Percentiles rank a stretch among this genome's conserved stretches.
These are phyloP conservation scores for Yoshiicerus persimilis DNA, from an alignment of 1,140 invertebrate species.

Conservation along the genomic window DNA sequence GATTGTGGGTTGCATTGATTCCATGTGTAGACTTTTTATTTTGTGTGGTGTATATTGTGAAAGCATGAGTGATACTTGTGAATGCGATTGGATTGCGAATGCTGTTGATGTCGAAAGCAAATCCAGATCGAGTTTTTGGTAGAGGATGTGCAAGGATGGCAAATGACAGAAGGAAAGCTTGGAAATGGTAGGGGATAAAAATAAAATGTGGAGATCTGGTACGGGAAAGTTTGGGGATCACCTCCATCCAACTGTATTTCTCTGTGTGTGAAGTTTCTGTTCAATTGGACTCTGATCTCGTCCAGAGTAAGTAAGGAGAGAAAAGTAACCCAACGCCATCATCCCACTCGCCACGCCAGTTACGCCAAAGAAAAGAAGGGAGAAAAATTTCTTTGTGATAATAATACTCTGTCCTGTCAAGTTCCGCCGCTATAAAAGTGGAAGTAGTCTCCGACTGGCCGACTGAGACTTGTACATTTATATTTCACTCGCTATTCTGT, in stretches of 20 bases:
- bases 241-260: not conserved
- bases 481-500: not conserved
- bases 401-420: not conserved
- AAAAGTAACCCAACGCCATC: not conserved
- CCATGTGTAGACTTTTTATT: too few relatives aligned
- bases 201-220: not conserved
- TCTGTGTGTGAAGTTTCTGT: not conserved
- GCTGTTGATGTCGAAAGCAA: constrained; percentile 8
- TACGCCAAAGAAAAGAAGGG: not conserved
- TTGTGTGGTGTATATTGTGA: not conserved
- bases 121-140: not conserved
- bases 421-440: not conserved
- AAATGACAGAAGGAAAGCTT: not conserved
- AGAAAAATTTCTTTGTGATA: not conserved
- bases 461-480: not conserved
- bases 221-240: not conserved
- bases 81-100: not conserved
- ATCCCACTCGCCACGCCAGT: not conserved
- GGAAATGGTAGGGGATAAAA: constrained; percentile 6
- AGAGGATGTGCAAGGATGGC: not conserved
- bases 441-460: not conserved
- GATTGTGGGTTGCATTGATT: too few relatives aligned
- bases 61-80: not conserved
- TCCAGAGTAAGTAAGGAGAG: not conserved
- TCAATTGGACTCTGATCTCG: not conserved